Conservation (phyloP, 2,113 vertebrate genomes). For the Donacobius atricapilla region DNA sequence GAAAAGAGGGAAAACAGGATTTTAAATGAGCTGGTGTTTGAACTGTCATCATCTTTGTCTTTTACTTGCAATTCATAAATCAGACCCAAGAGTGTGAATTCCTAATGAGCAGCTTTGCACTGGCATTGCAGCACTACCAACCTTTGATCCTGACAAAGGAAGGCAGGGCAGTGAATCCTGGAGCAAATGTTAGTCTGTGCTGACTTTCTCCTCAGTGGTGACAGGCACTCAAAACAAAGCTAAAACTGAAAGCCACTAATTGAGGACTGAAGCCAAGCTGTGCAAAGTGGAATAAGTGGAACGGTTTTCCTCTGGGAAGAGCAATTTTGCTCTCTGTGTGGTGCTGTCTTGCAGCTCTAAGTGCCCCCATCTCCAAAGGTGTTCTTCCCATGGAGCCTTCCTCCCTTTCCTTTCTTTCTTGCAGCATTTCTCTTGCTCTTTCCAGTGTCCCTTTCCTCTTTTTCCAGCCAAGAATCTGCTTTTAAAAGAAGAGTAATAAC, state of each 20-base stretch:
- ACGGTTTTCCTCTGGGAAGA: neutral
- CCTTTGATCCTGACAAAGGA: neutral
- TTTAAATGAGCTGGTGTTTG: neutral
- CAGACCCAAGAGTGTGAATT: neutral
- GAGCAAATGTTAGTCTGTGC: neutral
- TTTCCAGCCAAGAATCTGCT: neutral
- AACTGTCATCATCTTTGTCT: neutral
- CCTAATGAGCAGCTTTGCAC: slow-evolving; percentile 12
- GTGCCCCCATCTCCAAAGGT: neutral
- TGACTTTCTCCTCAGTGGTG: neutral
- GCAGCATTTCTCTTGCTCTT: neutral
- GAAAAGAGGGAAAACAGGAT: neutral
- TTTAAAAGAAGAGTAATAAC: neutral
- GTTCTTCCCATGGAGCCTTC: neutral
- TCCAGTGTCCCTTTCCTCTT: neutral
- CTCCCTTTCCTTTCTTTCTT: neutral
- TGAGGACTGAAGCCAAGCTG: slow-evolving; percentile 14
- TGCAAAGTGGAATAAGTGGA: neutral
- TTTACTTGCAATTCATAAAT: neutral
- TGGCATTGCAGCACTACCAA: neutral
- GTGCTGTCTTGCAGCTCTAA: neutral
- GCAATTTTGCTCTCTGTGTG: neutral
- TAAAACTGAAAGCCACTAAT: slow-evolving; percentile 6
- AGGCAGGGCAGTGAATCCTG: neutral
- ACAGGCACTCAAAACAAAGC: slow-evolving; percentile 30